Base-by-base conservation (phyloP, 1,140 invertebrate species). In the Drosophila nebulosa region DNA sequence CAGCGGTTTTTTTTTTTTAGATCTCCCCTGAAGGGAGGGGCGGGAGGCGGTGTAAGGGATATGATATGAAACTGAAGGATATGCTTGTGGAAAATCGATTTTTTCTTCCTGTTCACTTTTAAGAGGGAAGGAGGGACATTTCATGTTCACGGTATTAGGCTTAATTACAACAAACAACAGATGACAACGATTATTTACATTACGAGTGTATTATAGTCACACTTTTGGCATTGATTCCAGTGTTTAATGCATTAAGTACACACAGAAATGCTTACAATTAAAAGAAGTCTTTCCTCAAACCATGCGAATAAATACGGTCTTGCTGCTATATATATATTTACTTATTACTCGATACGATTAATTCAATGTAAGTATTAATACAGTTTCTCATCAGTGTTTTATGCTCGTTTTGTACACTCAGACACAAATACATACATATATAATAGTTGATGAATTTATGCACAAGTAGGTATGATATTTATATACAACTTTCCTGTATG, bases 401-500 rank as follows among this genome's bases (percentile, higher is more conserved):
- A 22, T 21, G 30, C 79, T 75, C 76, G 53, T 71, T 76, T 76
- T 76, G 74, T 76, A 71, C 64, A 79, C 60, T 78, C 70, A 80
- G 68, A 69, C 61, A 78, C 76, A 78, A 76, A 61, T 80, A 79
- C 58, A 22, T 32, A 22, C 21, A 42, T 62, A 22, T 32, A 22
- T 26, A 42, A 32, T 35, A n/a, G 12, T 35, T 27, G 14, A 55
- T 59, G 56, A 35, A 39, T 55, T 24, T 62, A 56, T 71, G 64
- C 59, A 51, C 80, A 59, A 36, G 64, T 57, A 21, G 16, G 30
- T 67, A 32, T 50, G 52, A 59, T 65, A 51, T 83, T 95, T 96
- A 96, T 95, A 96, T 96, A 95, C 95, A 96, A 93, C 95, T 96
- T 93, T 96, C 95, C 92, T 96, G 96, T 92, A 96, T 96, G 78